A percentile compares a stretch with the other conserved stretches of the same genome.
These are phyloP conservation scores for Lochmaea crataegi DNA, from an alignment of 2,888 invertebrate species.

Conservation along the genomic window DNA sequence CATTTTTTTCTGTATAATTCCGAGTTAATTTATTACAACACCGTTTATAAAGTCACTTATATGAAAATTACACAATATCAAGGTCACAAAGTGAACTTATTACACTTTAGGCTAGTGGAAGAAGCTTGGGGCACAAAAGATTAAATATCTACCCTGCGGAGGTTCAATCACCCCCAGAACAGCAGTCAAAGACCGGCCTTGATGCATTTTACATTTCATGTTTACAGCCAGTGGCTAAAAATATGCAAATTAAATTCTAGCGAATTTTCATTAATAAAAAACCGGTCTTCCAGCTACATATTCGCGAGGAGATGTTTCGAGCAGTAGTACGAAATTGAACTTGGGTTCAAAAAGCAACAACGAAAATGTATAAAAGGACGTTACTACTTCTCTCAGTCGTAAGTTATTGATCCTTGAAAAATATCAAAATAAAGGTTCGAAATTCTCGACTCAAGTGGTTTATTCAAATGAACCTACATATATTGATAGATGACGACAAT, in stretches of 20 bases:
- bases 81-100: neutral
- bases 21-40: too few species aligned
- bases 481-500: too few species aligned
- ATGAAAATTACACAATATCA: neutral
- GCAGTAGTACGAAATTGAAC: conserved; percentile 18
- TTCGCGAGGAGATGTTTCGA: conserved; percentile 18
- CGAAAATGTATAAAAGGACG: neutral
- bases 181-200: conserved; percentile 19
- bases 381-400: neutral
- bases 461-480: too few species aligned
- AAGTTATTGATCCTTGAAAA: neutral
- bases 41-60: neutral
- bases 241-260: conserved; percentile 33
- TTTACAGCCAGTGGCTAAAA: conserved; percentile 17
- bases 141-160: conserved; percentile 1
- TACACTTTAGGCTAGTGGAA: neutral
- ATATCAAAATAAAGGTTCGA: too few species aligned
- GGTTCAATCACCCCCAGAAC: conserved; percentile 13
- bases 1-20: too few species aligned
- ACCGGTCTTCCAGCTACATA: conserved; percentile 30
- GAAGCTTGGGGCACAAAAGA: neutral
- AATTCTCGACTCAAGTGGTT: too few species aligned
- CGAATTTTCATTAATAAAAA: conserved; percentile 35
- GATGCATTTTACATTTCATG: conserved; percentile 10
- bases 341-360: conserved; percentile 18